Conservation (phyloP, 2,888 invertebrate species). For the Spisula solida region DNA sequence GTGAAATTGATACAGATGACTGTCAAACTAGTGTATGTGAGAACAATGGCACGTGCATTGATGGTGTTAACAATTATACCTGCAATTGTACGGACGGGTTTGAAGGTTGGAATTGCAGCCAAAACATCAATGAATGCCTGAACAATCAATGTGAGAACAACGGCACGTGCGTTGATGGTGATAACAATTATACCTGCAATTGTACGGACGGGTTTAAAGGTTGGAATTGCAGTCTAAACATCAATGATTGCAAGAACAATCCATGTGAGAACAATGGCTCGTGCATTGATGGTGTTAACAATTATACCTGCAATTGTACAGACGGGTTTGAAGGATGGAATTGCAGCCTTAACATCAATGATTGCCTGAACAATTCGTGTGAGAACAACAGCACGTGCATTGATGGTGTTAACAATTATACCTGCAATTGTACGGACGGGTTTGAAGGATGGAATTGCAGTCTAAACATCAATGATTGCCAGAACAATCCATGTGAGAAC, state of each 20-base stretch:
- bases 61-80: not conserved
- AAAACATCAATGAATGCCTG: not conserved
- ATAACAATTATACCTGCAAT: not conserved
- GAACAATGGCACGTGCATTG: too few species aligned
- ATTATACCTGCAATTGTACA: slow-evolving; percentile 6
- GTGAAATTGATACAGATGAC: not conserved
- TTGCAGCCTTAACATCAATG: not conserved
- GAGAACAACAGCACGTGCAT: not conserved
- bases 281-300: not conserved
- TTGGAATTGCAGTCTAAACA: not conserved
- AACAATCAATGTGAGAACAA: not conserved
- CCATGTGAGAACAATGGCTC: not conserved
- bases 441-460: not conserved
- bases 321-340: not conserved
- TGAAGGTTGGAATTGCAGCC: not conserved
- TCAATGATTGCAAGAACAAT: not conserved
- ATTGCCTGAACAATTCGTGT: not conserved
- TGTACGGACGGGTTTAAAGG: not conserved
- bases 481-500: not conserved
- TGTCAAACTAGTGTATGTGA: not conserved
- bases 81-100: not conserved
- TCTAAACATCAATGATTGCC: not conserved
- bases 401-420: not conserved
- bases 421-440: not conserved
- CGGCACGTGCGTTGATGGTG: not conserved